Percentiles rank a stretch among this genome's conserved stretches.
These are phyloP conservation scores for Tenthredo scrophulariae DNA, from an alignment of 2,888 invertebrate species.

Conservation along the genomic window DNA sequence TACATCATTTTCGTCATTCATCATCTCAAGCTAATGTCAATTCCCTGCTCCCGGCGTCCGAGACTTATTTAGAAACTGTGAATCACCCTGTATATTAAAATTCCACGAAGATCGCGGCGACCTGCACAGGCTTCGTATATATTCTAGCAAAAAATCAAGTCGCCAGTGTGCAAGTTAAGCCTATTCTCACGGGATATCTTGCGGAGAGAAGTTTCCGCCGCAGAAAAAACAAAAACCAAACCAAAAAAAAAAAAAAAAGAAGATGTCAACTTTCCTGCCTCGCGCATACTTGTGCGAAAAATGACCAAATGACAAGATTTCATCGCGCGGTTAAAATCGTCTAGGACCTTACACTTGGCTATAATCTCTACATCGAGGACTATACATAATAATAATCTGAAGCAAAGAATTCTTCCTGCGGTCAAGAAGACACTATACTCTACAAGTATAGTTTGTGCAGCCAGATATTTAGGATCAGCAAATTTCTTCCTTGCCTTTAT, in stretches of 20 bases:
- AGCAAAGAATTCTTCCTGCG: neutral
- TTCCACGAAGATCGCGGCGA: conserved; percentile 11
- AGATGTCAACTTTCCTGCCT: neutral
- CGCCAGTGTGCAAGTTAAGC: neutral
- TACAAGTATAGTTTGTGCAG: neutral
- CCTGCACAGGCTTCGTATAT: conserved; percentile 6
- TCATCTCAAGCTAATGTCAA: neutral
- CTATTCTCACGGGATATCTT: conserved; percentile 7
- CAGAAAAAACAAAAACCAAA: neutral
- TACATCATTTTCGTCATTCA: neutral
- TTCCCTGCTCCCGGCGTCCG: neutral
- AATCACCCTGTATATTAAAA: conserved; percentile 39
- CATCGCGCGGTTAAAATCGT: neutral
- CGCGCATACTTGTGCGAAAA: neutral
- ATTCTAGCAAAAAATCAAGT: conserved; percentile 35
- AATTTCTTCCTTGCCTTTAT: conserved; percentile 20
- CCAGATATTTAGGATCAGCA: conserved; percentile 32
- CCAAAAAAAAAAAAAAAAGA: no score
- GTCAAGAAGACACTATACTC: neutral
- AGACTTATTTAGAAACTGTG: neutral
- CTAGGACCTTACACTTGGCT: neutral
- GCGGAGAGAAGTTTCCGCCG: neutral
- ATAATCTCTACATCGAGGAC: neutral
- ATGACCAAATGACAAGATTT: neutral
- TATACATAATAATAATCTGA: neutral